These are phyloP conservation scores for Daboia siamensis DNA, from an alignment of 2,113 vertebrate genomes.

Conservation along the genomic window DNA sequence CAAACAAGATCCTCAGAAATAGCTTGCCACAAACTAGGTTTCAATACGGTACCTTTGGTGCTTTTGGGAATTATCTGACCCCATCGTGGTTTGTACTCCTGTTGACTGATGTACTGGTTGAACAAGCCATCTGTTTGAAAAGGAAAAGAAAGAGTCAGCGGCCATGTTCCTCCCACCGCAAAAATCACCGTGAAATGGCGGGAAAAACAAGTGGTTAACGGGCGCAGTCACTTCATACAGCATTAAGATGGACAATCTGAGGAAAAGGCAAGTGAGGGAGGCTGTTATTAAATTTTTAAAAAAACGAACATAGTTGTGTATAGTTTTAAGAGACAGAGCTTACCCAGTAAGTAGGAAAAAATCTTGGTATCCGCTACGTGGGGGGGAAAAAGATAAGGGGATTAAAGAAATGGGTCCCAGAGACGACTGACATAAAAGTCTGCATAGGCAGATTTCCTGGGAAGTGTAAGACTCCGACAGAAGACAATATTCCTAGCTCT, in stretches of 20 bases:
- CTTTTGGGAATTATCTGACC: conserved; percentile 98
- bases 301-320: neutral
- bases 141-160: conserved; percentile 3
- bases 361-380: neutral
- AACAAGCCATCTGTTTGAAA: conserved; percentile 87
- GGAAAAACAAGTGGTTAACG: neutral
- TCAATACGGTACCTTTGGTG: conserved; percentile 81
- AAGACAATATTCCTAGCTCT: too few species aligned
- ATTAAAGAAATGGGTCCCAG: neutral
- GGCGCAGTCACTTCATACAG: neutral
- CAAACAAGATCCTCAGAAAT: neutral
- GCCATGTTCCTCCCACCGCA: neutral
- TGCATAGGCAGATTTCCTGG: neutral
- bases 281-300: neutral
- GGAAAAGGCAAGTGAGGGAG: neutral
- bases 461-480: too few species aligned
- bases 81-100: conserved; percentile 98
- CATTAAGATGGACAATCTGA: neutral
- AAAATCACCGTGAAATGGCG: neutral
- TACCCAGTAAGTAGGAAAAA: neutral
- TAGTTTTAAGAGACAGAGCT: neutral
- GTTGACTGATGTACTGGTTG: conserved; percentile 99
- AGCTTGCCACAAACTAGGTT: neutral
- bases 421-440: neutral
- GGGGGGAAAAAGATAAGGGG: neutral